Evolutionary conservation across 2,113 vertebrate genomes (phyloP).

Genomic region (Myotis lucifugus): DNA sequence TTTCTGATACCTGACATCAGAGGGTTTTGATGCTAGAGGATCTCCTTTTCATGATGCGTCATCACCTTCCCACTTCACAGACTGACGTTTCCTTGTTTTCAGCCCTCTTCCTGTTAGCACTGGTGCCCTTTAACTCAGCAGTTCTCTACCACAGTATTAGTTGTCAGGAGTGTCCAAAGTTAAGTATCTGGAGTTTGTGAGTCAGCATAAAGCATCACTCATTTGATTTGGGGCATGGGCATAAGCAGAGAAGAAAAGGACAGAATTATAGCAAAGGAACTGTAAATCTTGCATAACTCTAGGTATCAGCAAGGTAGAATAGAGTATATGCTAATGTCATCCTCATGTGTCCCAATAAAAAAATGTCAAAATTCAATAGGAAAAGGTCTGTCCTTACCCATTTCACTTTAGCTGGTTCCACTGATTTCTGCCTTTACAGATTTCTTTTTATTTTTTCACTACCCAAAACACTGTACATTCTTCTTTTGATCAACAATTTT

Average conservation of each 20-base stretch:
- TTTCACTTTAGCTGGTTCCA: conserved; percentile 5
- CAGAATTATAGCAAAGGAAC: neutral
- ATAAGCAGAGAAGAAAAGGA: neutral
- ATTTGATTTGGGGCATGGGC: neutral
- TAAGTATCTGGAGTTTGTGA: neutral
- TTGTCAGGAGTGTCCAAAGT: neutral
- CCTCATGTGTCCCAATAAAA: neutral
- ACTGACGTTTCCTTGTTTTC: neutral
- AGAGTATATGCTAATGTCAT: neutral
- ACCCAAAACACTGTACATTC: neutral
- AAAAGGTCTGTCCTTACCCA: neutral
- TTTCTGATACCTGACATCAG: neutral
- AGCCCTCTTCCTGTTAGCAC: neutral
- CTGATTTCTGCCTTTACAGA: neutral
- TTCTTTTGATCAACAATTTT: neutral
- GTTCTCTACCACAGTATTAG: neutral
- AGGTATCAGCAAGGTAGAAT: neutral
- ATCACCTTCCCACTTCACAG: neutral
- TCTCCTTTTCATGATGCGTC: neutral
- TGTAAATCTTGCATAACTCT: neutral
- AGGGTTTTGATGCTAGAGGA: neutral
- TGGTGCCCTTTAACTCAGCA: neutral
- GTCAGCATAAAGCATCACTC: neutral
- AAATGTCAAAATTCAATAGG: neutral
- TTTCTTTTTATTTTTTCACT: neutral